phyloP scores from a whole-genome alignment of 2,113 vertebrate species.

The rat (Rattus norvegicus) region DNA sequence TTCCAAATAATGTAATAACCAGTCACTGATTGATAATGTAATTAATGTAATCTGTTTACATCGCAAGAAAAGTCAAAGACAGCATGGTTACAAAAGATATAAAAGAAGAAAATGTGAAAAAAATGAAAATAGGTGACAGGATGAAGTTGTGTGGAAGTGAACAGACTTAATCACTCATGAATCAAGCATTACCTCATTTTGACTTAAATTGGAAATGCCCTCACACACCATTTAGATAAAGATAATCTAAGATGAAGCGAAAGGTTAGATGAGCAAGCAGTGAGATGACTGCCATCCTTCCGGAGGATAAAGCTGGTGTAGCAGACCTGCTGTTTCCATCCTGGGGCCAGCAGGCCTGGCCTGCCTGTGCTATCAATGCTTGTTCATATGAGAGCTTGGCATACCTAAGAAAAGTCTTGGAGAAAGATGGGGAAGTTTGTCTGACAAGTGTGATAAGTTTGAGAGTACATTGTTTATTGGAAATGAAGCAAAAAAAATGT shows the following conservation, averaged over 20 bases:
- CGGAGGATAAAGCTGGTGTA: neutral
- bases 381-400: neutral
- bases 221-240: neutral
- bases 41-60: neutral
- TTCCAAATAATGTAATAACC: neutral
- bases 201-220: neutral
- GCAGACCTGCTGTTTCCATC: neutral
- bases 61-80: neutral
- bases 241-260: neutral
- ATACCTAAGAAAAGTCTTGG: neutral
- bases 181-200: neutral
- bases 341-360: rapidly evolving
- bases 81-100: neutral
- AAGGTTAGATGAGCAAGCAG: neutral
- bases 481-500: conserved; percentile 7
- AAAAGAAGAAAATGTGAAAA: neutral
- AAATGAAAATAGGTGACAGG: neutral
- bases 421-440: neutral
- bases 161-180: neutral
- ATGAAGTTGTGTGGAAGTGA: neutral
- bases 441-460: neutral
- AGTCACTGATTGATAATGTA: neutral
- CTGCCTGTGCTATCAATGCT: neutral
- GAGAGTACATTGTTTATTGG: neutral
- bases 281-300: neutral